phyloP scores from a whole-genome alignment of 1,140 invertebrate genomes.

The Formica exsecta region DNA sequence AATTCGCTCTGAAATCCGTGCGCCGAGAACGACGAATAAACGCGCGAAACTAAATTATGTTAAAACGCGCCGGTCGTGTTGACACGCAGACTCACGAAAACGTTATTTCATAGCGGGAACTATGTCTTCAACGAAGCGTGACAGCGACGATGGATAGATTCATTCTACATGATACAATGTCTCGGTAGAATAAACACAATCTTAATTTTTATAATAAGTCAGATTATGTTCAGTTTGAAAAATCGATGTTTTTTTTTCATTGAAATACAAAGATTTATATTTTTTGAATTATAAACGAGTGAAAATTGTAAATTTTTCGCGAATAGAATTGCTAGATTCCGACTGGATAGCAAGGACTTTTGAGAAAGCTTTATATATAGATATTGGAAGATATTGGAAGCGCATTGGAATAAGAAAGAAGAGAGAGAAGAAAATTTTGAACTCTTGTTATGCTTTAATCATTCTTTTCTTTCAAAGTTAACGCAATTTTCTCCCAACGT shows the following conservation, averaged over 20 bases:
- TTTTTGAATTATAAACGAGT: not conserved
- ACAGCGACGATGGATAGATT: not conserved
- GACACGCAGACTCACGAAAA: not conserved
- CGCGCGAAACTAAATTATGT: conserved; percentile 38
- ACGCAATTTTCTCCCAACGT: conserved; percentile 42
- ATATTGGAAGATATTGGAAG: conserved; percentile 22
- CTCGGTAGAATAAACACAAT: not conserved
- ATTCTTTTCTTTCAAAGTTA: conserved; percentile 29
- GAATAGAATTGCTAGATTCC: not conserved
- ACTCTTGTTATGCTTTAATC: conserved; percentile 39
- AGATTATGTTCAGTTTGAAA: not conserved
- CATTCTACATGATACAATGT: not conserved
- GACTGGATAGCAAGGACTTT: not conserved
- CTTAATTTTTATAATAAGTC: conserved; percentile 1
- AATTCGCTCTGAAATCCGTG: conserved; percentile 22
- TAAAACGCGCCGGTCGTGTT: not conserved
- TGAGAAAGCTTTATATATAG: not conserved
- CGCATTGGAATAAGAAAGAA: not conserved
- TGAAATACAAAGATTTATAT: not conserved
- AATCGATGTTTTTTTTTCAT: not conserved
- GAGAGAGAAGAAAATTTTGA: not conserved
- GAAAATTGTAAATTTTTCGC: not conserved
- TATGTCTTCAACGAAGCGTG: not conserved
- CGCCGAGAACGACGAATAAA: conserved; percentile 23
- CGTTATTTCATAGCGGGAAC: not conserved